Percentiles rank a stretch among this genome's conserved stretches.
phyloP scores from a whole-genome alignment of 2,113 vertebrate species.

The Montifringilla adamsi region DNA sequence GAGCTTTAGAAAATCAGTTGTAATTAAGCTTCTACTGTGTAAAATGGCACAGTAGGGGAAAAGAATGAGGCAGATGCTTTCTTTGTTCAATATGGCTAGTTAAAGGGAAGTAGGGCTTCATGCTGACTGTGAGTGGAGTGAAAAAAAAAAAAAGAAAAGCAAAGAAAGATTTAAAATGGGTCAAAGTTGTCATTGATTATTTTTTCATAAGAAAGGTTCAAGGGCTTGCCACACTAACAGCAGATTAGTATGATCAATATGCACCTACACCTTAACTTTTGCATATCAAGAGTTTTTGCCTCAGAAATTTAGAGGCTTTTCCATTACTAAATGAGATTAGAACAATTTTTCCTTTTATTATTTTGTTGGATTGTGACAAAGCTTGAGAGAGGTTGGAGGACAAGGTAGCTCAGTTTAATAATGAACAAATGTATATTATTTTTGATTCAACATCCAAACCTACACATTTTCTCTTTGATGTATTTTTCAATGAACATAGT shows the following conservation, averaged over 20 bases:
- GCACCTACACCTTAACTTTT: background rate
- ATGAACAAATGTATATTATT: background rate
- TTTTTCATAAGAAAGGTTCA: background rate
- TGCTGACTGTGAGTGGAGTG: background rate
- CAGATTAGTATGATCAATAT: background rate
- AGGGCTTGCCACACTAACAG: background rate
- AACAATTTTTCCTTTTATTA: background rate
- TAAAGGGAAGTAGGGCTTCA: background rate
- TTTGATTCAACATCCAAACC: background rate
- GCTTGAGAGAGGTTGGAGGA: background rate
- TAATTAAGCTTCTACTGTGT: background rate
- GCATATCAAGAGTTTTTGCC: background rate
- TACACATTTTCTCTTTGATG: background rate
- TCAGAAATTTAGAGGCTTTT: background rate
- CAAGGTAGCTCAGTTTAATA: background rate
- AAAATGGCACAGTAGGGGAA: background rate
- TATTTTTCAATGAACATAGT: background rate
- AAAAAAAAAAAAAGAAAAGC: background rate
- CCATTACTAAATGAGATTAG: background rate
- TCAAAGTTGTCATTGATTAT: background rate
- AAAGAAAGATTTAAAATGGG: background rate
- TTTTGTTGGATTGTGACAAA: background rate
- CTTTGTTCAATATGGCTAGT: background rate
- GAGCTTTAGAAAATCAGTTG: background rate
- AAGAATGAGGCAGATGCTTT: background rate